Conservation (phyloP, 1,140 invertebrate genomes). For the Aricia agestis region DNA sequence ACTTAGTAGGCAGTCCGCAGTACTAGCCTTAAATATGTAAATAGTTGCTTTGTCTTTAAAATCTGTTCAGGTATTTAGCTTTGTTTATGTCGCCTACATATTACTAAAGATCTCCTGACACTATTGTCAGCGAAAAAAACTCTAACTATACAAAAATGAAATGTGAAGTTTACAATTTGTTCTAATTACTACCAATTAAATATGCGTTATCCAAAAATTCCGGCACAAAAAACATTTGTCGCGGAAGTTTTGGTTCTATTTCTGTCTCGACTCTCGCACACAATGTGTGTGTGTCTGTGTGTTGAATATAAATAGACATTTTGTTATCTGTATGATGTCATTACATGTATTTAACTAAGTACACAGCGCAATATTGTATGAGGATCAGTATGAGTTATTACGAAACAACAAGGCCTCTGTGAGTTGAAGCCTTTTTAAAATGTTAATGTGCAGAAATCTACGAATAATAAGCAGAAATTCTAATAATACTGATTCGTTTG, state of each 20-base stretch:
- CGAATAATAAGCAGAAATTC: no score
- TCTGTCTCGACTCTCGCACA: constrained; percentile 15
- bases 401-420: background rate
- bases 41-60: no score
- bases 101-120: no score
- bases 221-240: background rate
- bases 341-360: background rate
- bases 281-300: constrained; percentile 1
- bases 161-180: background rate
- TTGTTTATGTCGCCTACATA: no score
- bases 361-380: constrained; percentile 2
- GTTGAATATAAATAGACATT: constrained; percentile 4
- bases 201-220: background rate
- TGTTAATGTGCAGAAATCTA: no score
- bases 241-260: constrained; percentile 9
- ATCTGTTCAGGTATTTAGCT: no score
- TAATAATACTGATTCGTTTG: no score
- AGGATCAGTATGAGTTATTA: background rate
- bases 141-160: background rate
- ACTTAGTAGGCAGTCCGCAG: no score
- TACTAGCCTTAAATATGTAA: no score
- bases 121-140: no score
- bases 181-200: background rate
- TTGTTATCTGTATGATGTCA: constrained; percentile 10
- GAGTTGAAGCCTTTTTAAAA: background rate